Evolutionary conservation across 1,140 invertebrate species (phyloP).

Genomic region (Trypoxylus dichotomus): DNA sequence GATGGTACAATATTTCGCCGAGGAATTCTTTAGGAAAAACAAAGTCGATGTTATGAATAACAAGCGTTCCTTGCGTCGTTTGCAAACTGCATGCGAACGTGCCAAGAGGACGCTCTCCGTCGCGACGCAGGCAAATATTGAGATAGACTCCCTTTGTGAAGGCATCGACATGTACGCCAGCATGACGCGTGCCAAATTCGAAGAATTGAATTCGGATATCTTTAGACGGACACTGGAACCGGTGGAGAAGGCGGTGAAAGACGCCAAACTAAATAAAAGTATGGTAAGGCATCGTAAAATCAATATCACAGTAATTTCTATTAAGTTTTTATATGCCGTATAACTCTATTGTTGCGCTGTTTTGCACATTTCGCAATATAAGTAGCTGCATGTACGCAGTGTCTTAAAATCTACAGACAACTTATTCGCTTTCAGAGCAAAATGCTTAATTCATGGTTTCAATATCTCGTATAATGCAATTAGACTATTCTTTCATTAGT

Average conservation of each 20-base stretch:
- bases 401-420: too few species aligned
- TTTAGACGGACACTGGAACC: conserved; percentile 58
- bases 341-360: too few species aligned
- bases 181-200: conserved; percentile 72
- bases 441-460: too few species aligned
- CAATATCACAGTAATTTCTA: too few species aligned
- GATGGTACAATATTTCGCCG: conserved; percentile 77
- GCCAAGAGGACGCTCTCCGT: conserved; percentile 82
- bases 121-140: conserved; percentile 68
- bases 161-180: conserved; percentile 76
- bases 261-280: conserved; percentile 66
- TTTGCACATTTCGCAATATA: too few species aligned
- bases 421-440: too few species aligned
- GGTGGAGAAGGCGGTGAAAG: conserved; percentile 63
- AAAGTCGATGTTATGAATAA: conserved; percentile 45
- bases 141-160: conserved; percentile 71
- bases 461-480: too few species aligned
- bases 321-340: too few species aligned
- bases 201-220: conserved; percentile 72
- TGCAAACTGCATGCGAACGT: conserved; percentile 69
- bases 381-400: too few species aligned
- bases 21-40: conserved; percentile 57
- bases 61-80: conserved; percentile 53
- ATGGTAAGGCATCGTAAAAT: neutral
- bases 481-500: too few species aligned